phyloP scores from a whole-genome alignment of 1,140 invertebrate species.

The Zeugodacus cucurbitae region DNA sequence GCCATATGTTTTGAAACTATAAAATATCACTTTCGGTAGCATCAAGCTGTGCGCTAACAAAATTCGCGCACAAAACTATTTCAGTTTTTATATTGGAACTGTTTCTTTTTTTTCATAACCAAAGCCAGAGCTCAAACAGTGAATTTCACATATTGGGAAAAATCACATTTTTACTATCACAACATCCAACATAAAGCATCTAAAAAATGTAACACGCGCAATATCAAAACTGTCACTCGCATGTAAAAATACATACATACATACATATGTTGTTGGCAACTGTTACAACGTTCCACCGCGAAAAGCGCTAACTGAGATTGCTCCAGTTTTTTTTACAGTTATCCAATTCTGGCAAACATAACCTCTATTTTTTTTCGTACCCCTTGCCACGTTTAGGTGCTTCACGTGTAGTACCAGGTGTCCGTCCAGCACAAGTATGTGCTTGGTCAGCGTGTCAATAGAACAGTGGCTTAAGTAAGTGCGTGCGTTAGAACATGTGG shows the following conservation, averaged over 20 bases:
- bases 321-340: background rate
- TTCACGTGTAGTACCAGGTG: background rate
- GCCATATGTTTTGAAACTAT: too few relatives aligned
- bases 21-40: too few relatives aligned
- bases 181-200: background rate
- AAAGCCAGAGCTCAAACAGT: background rate
- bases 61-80: background rate
- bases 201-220: background rate
- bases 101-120: background rate
- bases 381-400: background rate
- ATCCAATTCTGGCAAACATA: too few relatives aligned
- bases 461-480: background rate
- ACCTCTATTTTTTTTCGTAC: background rate
- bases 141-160: background rate
- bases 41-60: too few relatives aligned
- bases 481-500: background rate
- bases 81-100: background rate
- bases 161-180: background rate
- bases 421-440: background rate
- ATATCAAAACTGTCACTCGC: background rate
- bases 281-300: background rate
- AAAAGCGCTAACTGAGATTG: background rate
- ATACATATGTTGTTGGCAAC: background rate
- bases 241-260: background rate
- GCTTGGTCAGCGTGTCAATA: conserved; percentile 9